These are phyloP conservation scores for Matsumurasca onukii DNA, from an alignment of 1,140 invertebrate genomes.

Conservation along the genomic window DNA sequence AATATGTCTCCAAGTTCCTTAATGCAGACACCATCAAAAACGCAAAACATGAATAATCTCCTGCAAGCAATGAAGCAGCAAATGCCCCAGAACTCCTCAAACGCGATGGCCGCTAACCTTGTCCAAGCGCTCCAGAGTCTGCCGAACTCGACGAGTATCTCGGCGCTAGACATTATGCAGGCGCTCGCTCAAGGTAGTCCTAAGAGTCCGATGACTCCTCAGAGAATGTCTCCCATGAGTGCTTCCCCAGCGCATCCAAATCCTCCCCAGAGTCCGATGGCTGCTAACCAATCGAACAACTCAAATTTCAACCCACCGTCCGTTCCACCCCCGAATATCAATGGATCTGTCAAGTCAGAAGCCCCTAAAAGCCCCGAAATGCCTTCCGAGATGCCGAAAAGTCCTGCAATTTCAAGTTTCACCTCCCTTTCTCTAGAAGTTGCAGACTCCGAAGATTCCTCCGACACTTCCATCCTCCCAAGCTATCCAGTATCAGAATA, in stretches of 20 bases:
- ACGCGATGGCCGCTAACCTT: background rate
- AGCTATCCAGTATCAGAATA: slow-evolving; percentile 17
- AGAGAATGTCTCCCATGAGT: slow-evolving; percentile 10
- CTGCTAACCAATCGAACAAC: slow-evolving; percentile 2
- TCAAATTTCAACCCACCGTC: background rate
- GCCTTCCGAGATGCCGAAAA: background rate
- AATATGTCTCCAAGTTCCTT: background rate
- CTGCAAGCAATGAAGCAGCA: slow-evolving; percentile 16
- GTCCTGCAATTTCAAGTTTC: slow-evolving; percentile 5
- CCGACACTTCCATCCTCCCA: background rate
- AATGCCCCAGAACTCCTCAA: background rate
- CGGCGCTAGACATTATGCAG: slow-evolving; percentile 14
- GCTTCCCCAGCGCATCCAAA: background rate
- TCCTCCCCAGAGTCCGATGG: slow-evolving; percentile 22
- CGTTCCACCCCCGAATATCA: background rate
- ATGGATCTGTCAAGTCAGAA: slow-evolving; percentile 8
- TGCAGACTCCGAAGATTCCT: slow-evolving; percentile 10
- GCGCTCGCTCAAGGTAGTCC: slow-evolving; percentile 7
- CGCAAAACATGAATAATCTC: background rate
- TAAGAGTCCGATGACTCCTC: slow-evolving; percentile 11
- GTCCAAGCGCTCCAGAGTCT: slow-evolving; percentile 14
- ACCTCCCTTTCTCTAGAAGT: slow-evolving; percentile 14
- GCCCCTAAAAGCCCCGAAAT: background rate
- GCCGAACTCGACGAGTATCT: slow-evolving; percentile 14
- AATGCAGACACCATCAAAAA: background rate